Base-by-base conservation (phyloP, 2,797 vertebrate species). In the Catharus ustulatus region DNA sequence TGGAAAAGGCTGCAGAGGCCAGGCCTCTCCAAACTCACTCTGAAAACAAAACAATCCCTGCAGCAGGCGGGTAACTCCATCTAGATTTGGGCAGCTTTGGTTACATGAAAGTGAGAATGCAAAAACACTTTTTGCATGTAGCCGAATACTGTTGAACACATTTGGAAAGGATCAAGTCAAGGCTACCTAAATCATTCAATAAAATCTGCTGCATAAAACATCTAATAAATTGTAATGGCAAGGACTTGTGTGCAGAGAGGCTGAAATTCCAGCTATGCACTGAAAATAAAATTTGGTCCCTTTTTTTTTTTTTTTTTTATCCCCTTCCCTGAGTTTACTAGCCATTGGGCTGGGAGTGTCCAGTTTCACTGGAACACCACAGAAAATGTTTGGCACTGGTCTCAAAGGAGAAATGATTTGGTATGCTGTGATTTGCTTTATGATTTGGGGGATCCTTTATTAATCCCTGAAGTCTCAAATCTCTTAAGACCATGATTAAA, bases 341-440 rank as follows among this genome's bases (percentile, higher is more conserved):
- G 95, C 87, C 94, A 93, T 82, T 96, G 91, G 91, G 58, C 52
- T 86, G 77, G 12, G 26, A 97, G 95, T 82, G 95, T 96, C 93
- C 61, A 52, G 87, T 95, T 96, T 96, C 95, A 95, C 78, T 91
- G 80, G 85, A 97, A 92, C 90, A 75, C 90, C 95, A 94, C 81
- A 45, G 85, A 93, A 96, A 95, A 92, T 38, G 66, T 62, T 96
- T 89, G 71, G 93, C 87, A 83, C 80, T 6, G 2, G 74, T 93
- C 74, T 91, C 94, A 94, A 94, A 91, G 92, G 93, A 96, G 78
- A 86, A 94, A 79, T 89, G 74, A 94, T 93, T 95, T 82, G 84
- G 87, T 61, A 94, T 89, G 80, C 91, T 90, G 51, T 42, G 90
- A 93, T 96, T 96, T 95, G 78, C 79, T 96, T 95, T 94, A 93